Conservation (phyloP, 2,888 invertebrate genomes). For the Erannis defoliaria region DNA sequence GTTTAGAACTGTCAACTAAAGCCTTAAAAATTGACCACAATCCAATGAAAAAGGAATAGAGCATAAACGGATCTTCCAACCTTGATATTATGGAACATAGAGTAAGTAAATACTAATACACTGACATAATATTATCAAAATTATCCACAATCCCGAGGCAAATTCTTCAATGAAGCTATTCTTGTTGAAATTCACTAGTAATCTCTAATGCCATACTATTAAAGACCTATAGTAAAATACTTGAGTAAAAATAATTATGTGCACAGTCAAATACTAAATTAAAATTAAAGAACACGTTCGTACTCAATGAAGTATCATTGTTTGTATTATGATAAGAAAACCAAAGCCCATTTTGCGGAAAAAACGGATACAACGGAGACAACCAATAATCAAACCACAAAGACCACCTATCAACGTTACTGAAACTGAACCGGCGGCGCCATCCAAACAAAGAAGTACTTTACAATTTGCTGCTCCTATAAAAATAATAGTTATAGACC, state of each 20-base stretch:
- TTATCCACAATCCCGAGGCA: too few relatives aligned
- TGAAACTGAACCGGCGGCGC: background rate
- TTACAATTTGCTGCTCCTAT: slow-evolving; percentile 46
- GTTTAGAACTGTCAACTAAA: too few relatives aligned
- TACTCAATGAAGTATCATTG: background rate
- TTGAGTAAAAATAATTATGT: background rate
- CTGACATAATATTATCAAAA: too few relatives aligned
- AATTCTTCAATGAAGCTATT: too few relatives aligned
- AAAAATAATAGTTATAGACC: slow-evolving; percentile 54
- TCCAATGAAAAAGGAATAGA: too few relatives aligned
- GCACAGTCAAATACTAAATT: background rate
- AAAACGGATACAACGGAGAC: slow-evolving; percentile 4
- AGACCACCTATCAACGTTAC: background rate
- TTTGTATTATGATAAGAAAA: slow-evolving; percentile 1
- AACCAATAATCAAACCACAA: background rate
- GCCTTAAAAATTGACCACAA: too few relatives aligned
- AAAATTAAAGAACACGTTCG: background rate
- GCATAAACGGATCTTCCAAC: too few relatives aligned
- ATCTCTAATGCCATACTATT: too few relatives aligned
- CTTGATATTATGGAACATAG: too few relatives aligned
- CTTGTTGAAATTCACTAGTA: too few relatives aligned
- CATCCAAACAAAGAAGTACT: background rate
- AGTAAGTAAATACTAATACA: too few relatives aligned
- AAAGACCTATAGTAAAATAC: background rate
- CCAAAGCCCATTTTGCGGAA: slow-evolving; percentile 20